A percentile compares a stretch with the other conserved stretches of the same genome.
Conservation (phyloP, 2,113 vertebrate genomes). For the Erpornis zantholeuca region DNA sequence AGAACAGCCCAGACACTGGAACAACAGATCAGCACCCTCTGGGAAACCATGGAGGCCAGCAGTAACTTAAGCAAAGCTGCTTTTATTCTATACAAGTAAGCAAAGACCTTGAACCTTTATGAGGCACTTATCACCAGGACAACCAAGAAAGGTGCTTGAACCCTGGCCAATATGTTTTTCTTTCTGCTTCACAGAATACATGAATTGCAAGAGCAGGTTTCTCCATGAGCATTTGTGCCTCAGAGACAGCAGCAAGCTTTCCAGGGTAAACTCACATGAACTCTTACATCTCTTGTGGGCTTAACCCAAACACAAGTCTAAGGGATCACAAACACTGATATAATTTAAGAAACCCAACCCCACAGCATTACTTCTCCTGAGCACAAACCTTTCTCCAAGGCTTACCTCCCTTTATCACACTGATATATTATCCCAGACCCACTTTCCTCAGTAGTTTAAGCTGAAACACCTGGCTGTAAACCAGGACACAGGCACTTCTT, state of each 20-base stretch:
- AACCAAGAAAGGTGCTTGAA: slow-evolving; percentile 30
- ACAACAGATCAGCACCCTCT: background rate
- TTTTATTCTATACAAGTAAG: background rate
- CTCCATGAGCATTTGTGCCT: background rate
- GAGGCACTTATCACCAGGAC: slow-evolving; percentile 15
- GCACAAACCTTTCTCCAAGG: background rate
- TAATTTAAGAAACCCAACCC: background rate
- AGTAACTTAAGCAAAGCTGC: background rate
- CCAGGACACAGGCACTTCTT: background rate
- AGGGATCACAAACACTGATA: background rate
- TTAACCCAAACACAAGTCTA: background rate
- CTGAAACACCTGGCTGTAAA: background rate
- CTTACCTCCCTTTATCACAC: background rate
- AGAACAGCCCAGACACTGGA: background rate
- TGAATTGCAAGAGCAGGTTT: background rate
- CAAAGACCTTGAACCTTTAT: slow-evolving; percentile 19
- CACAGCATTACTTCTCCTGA: background rate
- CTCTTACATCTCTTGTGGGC: background rate
- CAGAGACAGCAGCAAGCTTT: background rate
- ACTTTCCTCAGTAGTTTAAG: background rate
- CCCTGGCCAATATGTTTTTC: background rate
- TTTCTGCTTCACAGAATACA: slow-evolving; percentile 1
- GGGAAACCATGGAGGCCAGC: background rate
- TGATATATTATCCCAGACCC: background rate
- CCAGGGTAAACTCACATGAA: background rate